Percentiles rank a stretch among this genome's conserved stretches.
These are phyloP conservation scores for Theropithecus gelada DNA, from an alignment of 2,113 vertebrate genomes.

Conservation along the genomic window DNA sequence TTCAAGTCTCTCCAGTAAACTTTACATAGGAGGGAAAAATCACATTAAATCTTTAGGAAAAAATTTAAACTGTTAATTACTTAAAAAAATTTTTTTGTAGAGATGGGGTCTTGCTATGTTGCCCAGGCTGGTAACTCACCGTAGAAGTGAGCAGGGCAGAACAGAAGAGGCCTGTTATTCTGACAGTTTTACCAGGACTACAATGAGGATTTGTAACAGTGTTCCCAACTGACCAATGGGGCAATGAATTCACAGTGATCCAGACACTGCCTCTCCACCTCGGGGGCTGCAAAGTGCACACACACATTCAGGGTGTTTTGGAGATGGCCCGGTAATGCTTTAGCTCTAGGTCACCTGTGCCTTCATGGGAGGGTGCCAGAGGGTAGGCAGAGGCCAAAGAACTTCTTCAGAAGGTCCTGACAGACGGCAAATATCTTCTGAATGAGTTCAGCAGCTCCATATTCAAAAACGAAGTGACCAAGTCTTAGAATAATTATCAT, in stretches of 20 bases:
- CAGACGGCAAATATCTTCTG: background rate
- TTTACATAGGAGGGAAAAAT: background rate
- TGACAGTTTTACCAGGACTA: rapidly evolving
- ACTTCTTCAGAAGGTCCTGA: background rate
- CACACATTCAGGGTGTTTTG: background rate
- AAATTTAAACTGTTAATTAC: background rate
- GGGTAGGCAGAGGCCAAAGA: background rate
- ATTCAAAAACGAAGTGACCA: background rate
- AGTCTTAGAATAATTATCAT: background rate
- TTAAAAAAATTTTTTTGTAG: background rate
- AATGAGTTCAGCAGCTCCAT: background rate
- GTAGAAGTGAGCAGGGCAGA: too few species aligned
- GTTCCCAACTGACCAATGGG: background rate
- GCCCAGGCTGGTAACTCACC: background rate
- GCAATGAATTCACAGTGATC: background rate
- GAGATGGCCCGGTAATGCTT: background rate
- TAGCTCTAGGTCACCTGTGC: background rate
- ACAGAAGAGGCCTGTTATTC: background rate
- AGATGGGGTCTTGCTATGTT: too few species aligned
- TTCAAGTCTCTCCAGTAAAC: background rate
- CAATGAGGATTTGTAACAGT: rapidly evolving
- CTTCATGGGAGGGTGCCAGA: background rate
- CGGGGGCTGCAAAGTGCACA: background rate
- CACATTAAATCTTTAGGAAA: background rate
- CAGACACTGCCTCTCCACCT: background rate